These are phyloP conservation scores for Apodemus sylvaticus DNA, from an alignment of 2,113 vertebrate species.

Conservation along the genomic window DNA sequence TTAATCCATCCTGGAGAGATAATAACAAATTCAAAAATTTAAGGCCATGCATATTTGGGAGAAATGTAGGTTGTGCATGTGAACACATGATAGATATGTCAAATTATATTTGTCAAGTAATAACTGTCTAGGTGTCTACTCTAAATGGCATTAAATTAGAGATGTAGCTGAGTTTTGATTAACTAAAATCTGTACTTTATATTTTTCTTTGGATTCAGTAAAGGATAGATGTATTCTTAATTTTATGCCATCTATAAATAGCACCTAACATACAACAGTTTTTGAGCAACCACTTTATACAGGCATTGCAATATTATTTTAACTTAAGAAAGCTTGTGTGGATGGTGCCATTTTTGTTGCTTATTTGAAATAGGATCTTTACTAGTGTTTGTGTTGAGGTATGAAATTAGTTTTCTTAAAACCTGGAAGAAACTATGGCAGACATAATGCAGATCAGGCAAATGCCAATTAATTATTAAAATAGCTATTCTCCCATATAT, in stretches of 20 bases:
- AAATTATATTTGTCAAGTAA: neutral
- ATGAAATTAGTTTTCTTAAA: conserved; percentile 13
- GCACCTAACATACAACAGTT: neutral
- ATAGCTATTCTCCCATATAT: neutral
- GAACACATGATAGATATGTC: neutral
- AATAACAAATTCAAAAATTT: conserved; percentile 27
- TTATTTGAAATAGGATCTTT: neutral
- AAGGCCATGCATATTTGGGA: neutral
- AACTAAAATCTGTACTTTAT: neutral
- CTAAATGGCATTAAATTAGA: neutral
- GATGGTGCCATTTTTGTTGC: neutral
- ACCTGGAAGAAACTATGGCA: neutral
- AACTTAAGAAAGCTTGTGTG: neutral
- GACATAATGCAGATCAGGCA: neutral
- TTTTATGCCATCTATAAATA: neutral
- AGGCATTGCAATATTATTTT: neutral
- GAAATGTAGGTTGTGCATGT: neutral
- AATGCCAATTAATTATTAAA: neutral
- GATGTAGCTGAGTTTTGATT: neutral
- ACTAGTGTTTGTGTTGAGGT: neutral
- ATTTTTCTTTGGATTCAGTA: neutral
- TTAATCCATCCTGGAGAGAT: neutral
- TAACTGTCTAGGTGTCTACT: neutral
- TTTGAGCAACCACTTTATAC: neutral
- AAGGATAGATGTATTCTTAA: conserved; percentile 27